Evolutionary conservation across 2,888 invertebrate species (phyloP), one percentile per base, ranked within the genome.

Genomic region (Belgica antarctica): DNA sequence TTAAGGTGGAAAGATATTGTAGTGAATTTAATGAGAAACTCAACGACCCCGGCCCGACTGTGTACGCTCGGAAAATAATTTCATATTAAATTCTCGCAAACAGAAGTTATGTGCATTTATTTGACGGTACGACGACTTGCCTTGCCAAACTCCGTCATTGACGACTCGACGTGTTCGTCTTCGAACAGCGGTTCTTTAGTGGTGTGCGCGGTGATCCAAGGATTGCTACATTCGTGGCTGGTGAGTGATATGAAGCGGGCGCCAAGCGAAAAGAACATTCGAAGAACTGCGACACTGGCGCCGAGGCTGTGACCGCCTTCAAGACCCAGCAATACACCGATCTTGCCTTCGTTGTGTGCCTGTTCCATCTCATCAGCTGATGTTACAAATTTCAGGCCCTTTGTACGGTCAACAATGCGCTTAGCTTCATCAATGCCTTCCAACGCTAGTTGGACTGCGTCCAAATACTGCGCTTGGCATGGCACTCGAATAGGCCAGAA

Each of bases 281-380:
- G 79, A 3, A 88, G 79, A 1, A 86, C 85, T 1, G 85, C 86
- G 74, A 88, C 80, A 71, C 87, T 87, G 70, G 86, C 85, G 71
- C 87, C 87, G 57, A 88, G 82, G 15, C 85, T 83, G 77, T 88
- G 88, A 0, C 88, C 88, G 5, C 88, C 87, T 73, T 87, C 86
- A 31, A 88, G 80, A 1, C 80, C 88, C 69, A 88, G 82, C 52
- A 88, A 76, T 72, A 86, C 85, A 0, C 84, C 87, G 2, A 88
- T 82, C 72, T 84, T 83, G 0, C 85, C 84, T 0, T 82, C 80
- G 28, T 81, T 80, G 74, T 86, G 86, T 0, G 86, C 85, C 72
- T 83, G 82, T 74, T 84, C 82, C 75, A 88, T 82, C 76, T 85
- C 86, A 63, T 80, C 78, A 62, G 84, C 84, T 1, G 82, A 82